Conservation (phyloP, 2,797 vertebrate species). For the Ptychadena robeensis region DNA sequence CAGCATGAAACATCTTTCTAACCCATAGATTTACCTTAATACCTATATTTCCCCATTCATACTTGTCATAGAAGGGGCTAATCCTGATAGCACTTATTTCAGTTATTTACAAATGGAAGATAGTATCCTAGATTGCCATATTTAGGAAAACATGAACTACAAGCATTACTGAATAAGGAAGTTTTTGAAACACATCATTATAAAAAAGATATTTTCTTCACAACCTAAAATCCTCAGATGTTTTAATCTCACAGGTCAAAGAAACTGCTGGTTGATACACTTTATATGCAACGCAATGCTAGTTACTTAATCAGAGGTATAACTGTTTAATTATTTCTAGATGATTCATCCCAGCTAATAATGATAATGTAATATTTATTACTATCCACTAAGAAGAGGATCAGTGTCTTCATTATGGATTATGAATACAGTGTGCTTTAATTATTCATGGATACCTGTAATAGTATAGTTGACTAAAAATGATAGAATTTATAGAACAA, state of each 20-base stretch:
- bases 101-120: too few species aligned
- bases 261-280: conserved; percentile 23
- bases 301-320: conserved; percentile 28
- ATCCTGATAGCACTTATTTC: too few species aligned
- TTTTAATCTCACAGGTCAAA: conserved; percentile 8
- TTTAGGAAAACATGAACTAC: too few species aligned
- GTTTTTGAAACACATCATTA: background rate
- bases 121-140: too few species aligned
- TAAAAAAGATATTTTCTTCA: background rate
- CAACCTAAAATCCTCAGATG: background rate
- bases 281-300: conserved; percentile 36
- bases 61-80: too few species aligned
- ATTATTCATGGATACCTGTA: conserved; percentile 48
- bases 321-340: conserved; percentile 49
- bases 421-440: conserved; percentile 38
- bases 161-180: too few species aligned
- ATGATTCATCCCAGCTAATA: conserved; percentile 51
- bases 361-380: conserved; percentile 54
- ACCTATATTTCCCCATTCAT: too few species aligned
- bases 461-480: conserved; percentile 43
- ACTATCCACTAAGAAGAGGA: conserved; percentile 40
- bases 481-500: conserved; percentile 34
- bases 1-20: too few species aligned
- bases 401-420: conserved; percentile 40
- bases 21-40: too few species aligned